Percentiles rank a stretch among this genome's conserved stretches.
Conservation (phyloP, 23 tunicate genomes). For the Ciona savignyi region DNA sequence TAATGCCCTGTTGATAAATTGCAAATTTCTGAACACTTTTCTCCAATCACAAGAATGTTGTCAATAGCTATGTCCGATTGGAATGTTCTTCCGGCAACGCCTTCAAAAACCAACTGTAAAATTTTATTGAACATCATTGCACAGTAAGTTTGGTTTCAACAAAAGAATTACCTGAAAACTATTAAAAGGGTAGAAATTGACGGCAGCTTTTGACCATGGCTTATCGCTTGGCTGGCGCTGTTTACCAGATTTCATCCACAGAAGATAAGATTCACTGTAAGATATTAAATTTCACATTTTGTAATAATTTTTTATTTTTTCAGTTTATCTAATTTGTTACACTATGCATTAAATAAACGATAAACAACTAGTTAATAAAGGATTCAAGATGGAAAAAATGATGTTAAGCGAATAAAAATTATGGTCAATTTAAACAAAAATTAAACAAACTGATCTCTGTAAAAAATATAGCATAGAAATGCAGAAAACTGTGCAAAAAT, state of each 20-base stretch:
- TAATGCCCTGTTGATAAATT: constrained; percentile 1
- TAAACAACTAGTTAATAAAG: no score
- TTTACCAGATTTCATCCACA: constrained; percentile 68
- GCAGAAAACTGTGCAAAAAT: no score
- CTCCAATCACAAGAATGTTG: constrained; percentile 30
- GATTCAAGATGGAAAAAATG: no score
- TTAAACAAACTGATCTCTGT: no score
- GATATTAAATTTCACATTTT: neutral
- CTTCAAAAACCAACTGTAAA: constrained; percentile 75
- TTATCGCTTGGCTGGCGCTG: constrained; percentile 23
- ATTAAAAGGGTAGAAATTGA: constrained; percentile 58
- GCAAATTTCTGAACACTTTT: constrained; percentile 31
- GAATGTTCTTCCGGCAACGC: constrained; percentile 54
- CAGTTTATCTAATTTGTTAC: neutral
- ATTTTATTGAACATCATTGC: no score
- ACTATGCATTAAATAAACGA: no score
- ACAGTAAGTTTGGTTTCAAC: no score
- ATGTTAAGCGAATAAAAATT: neutral
- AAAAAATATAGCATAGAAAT: no score
- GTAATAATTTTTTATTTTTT: neutral
- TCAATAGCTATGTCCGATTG: constrained; percentile 85
- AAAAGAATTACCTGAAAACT: constrained; percentile 50
- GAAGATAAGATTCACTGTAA: constrained; percentile 28
- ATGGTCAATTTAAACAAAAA: no score
- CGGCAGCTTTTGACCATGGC: constrained; percentile 47